Conservation (phyloP, 2,113 vertebrate genomes). For the Grallaria varia region DNA sequence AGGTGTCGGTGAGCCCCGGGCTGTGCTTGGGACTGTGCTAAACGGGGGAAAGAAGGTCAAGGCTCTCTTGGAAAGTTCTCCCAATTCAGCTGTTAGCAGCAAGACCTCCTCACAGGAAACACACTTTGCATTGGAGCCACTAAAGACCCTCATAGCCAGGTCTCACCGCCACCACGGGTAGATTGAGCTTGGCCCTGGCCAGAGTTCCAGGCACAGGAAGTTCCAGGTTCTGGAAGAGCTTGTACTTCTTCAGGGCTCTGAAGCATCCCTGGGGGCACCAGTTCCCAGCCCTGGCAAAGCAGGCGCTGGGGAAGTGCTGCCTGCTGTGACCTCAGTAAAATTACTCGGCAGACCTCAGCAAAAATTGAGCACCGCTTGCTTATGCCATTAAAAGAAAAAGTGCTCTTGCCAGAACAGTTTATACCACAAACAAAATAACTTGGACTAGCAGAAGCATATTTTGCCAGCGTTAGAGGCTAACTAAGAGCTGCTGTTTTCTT, state of each 20-base stretch:
- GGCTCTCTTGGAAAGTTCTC: not conserved
- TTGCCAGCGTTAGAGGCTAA: not conserved
- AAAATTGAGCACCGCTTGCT: not conserved
- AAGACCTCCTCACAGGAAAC: not conserved
- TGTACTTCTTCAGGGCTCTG: not conserved
- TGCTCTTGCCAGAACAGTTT: not conserved
- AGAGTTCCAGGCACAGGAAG: not conserved
- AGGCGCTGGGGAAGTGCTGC: not conserved
- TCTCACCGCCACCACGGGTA: fast-evolving
- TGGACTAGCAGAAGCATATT: not conserved
- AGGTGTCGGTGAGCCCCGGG: fast-evolving
- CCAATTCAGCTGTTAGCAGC: fast-evolving
- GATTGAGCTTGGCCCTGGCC: not conserved
- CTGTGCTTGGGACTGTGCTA: fast-evolving
- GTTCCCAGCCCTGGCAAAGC: not conserved
- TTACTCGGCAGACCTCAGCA: not conserved
- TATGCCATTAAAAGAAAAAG: not conserved
- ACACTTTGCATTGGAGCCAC: not conserved
- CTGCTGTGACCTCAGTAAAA: not conserved
- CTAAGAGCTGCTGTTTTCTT: not conserved
- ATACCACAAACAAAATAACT: constrained; percentile 1
- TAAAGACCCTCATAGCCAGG: fast-evolving
- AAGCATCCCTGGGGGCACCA: not conserved
- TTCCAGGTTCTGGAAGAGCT: not conserved
- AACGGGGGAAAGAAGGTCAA: not conserved